phyloP scores from a whole-genome alignment of 2,797 vertebrate genomes.

The Myotis pilosus region DNA sequence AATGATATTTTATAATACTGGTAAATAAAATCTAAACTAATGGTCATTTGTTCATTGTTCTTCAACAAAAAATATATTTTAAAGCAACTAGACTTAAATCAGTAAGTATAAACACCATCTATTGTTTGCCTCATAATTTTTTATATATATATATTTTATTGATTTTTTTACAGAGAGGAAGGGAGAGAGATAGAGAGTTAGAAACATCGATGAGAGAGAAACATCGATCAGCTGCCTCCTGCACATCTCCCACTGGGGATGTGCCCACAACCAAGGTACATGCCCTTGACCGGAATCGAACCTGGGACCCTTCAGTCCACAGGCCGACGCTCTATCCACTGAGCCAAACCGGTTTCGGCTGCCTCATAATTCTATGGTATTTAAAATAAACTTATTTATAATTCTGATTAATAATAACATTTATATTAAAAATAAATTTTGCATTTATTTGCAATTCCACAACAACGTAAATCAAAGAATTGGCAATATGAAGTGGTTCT shows the following conservation, averaged over 20 bases:
- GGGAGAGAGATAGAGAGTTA: no score
- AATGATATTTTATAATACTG: background rate
- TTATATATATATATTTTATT: no score
- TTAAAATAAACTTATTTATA: background rate
- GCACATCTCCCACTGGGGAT: no score
- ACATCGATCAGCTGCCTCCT: no score
- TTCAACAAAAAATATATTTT: constrained; percentile 1
- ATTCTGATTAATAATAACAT: background rate
- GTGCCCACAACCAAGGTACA: no score
- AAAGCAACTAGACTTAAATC: background rate
- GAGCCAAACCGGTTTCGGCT: no score
- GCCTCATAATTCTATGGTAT: background rate
- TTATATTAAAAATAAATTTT: constrained; percentile 34
- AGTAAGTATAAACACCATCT: background rate
- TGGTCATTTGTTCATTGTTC: background rate
- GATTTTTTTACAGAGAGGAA: no score
- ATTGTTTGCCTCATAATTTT: background rate
- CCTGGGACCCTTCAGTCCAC: no score
- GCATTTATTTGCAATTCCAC: background rate
- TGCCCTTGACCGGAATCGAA: no score
- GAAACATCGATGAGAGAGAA: no score
- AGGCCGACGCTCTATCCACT: no score
- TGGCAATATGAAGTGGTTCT: background rate
- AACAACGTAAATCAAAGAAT: background rate
- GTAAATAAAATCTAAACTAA: background rate